Percentiles rank a stretch among this genome's conserved stretches.
Evolutionary conservation across 35 echinoderm and acorn worm genomes (phyloP).

Genomic region (Heliocidaris tuberculata): DNA sequence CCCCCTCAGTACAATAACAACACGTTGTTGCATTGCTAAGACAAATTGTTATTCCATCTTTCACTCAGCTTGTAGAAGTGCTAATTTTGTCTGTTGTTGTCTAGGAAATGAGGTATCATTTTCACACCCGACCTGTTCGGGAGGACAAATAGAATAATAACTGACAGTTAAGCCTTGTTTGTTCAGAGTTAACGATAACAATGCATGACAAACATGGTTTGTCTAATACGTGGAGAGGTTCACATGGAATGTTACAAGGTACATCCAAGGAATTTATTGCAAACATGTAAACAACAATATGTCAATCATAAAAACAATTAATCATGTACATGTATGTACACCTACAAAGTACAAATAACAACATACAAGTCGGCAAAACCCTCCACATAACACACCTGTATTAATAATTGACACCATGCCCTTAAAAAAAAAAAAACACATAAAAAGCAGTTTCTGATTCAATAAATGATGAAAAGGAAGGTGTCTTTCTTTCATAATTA

Average conservation of each 20-base stretch:
- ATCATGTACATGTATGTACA: too few species aligned
- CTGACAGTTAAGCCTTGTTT: conserved; percentile 16
- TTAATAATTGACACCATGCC: too few species aligned
- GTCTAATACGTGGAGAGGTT: background rate
- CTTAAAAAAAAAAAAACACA: too few species aligned
- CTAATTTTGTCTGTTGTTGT: conserved; percentile 22
- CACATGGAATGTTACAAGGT: background rate
- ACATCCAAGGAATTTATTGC: background rate
- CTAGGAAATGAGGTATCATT: conserved; percentile 17
- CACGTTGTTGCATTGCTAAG: background rate
- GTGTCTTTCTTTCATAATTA: too few species aligned
- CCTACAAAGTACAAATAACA: too few species aligned
- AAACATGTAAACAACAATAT: background rate
- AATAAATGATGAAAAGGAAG: too few species aligned
- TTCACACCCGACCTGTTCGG: background rate
- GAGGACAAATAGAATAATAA: conserved; percentile 5
- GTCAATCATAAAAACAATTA: background rate
- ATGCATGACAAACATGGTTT: background rate
- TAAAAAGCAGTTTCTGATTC: too few species aligned
- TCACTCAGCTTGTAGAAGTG: background rate
- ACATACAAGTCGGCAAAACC: too few species aligned
- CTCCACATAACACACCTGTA: too few species aligned
- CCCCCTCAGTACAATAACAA: conserved; percentile 1
- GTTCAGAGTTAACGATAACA: background rate
- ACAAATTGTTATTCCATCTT: conserved; percentile 16